A percentile compares a stretch with the other conserved stretches of the same genome.
Evolutionary conservation across 2,113 vertebrate genomes (phyloP).

Genomic region (Choloepus hoffmanni): DNA sequence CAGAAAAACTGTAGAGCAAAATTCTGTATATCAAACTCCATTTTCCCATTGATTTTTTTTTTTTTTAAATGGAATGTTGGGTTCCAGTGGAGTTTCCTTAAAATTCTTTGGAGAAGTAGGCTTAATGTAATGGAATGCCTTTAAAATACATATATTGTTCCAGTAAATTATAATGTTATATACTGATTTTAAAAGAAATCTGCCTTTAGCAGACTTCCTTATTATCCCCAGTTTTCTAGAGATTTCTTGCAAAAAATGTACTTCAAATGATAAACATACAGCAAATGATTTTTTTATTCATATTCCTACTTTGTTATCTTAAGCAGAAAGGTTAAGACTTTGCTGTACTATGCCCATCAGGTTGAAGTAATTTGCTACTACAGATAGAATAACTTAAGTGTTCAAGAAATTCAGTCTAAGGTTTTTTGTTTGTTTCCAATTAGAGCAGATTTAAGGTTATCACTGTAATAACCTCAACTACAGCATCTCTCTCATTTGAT

Average conservation of each 20-base stretch:
- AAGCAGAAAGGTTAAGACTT: constrained; percentile 19
- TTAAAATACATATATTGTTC: background rate
- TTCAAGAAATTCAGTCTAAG: constrained; percentile 27
- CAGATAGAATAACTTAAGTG: background rate
- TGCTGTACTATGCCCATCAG: background rate
- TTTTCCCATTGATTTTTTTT: constrained; percentile 34
- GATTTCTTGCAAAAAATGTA: constrained; percentile 43
- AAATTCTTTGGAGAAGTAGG: background rate
- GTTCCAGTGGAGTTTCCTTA: constrained; percentile 42
- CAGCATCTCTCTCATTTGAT: background rate
- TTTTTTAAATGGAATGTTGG: constrained; percentile 57
- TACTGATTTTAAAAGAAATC: constrained; percentile 23
- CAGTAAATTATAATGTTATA: constrained; percentile 13
- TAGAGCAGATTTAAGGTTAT: background rate
- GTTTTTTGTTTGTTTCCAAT: background rate
- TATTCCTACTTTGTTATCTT: constrained; percentile 17
- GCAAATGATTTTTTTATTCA: constrained; percentile 1
- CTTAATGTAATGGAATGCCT: constrained; percentile 34
- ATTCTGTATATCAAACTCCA: constrained; percentile 26
- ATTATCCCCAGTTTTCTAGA: constrained; percentile 4
- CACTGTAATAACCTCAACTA: background rate
- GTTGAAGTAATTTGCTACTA: background rate
- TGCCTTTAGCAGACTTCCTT: background rate
- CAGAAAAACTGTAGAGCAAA: background rate
- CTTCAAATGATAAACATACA: background rate